Percentiles rank a stretch among this genome's conserved stretches.
Evolutionary conservation across 1,140 invertebrate genomes (phyloP).

Genomic region (Rhopalosiphum maidis): DNA sequence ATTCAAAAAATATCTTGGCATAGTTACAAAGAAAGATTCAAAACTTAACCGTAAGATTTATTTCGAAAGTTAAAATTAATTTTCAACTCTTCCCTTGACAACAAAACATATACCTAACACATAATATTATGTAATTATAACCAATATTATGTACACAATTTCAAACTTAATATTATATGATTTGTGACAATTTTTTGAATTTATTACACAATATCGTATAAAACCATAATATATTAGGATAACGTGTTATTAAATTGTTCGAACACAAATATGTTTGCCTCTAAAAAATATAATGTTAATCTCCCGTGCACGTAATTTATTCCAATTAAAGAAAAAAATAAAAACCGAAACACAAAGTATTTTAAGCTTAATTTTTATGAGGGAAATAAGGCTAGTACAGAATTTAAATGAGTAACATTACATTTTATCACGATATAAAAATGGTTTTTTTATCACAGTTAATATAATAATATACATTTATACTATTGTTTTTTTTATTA

Average conservation of each 20-base stretch:
- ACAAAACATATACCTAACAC: background rate
- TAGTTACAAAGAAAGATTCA: background rate
- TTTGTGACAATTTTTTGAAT: background rate
- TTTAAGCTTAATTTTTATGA: slow-evolving; percentile 2
- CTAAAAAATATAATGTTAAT: background rate
- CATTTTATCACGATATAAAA: background rate
- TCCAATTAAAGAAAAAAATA: background rate
- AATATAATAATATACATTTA: background rate
- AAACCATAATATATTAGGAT: background rate
- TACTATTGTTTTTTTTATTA: background rate
- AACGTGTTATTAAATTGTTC: background rate
- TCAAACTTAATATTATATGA: background rate
- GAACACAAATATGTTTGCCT: background rate
- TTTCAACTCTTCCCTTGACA: background rate
- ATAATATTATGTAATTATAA: background rate
- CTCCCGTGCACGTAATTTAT: background rate
- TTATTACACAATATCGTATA: background rate
- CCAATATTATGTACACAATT: background rate
- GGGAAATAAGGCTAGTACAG: background rate
- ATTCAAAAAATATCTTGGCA: background rate
- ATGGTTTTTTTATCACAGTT: background rate
- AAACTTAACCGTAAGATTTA: background rate
- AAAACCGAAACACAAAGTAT: background rate
- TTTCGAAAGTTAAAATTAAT: background rate
- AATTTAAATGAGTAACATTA: background rate